Base-by-base conservation (phyloP, 2,888 invertebrate species). In the Rutpela maculata region DNA sequence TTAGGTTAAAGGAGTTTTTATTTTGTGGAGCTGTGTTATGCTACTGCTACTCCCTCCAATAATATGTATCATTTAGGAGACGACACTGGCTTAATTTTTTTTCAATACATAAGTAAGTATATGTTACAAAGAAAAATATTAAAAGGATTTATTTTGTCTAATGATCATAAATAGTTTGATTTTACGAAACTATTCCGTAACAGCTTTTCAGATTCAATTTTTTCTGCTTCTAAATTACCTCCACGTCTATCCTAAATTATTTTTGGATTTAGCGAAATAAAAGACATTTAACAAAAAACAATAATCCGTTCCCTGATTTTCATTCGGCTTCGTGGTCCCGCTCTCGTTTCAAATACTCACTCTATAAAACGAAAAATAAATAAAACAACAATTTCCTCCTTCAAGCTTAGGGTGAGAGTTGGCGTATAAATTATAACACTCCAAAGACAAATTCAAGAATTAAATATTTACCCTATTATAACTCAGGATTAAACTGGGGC, bases 401-500 rank as follows among this genome's bases (percentile, higher is more conserved):
- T 57, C 57, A 19, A 57, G 57, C 18, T 62, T 62, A 62, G 15
- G 26, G n/a, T 7, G 62, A 19, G 22, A 62, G 11, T 62, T 62
- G 19, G 26, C 62, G 22, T 62, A 62, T 26, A 62, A 62, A 26
- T 62, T 62, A 26, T 62, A 62, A 62, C 62, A 22, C 62, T 26
- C 43, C 15, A 62, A 62, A 62, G 62, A 62, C 62, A 62, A 62
- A 62, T 22, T 62, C 31, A 15, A 62, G 19, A 22, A 26, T 11
- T 22, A 62, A 62, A 62, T 62, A 62, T 62, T 62, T 62, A 22
- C 62, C 15, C n/a, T 22, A 62, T 57, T 57, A 57, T 19, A 57
- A 57, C 7, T 57, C 19, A 19, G 57, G 15, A 18, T 57, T 57
- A 43, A 43, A 43, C 43, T 0, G 43, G 12, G 7, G 43, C 43